phyloP scores from a whole-genome alignment of 2,888 invertebrate genomes.

The Abscondita cerata region DNA sequence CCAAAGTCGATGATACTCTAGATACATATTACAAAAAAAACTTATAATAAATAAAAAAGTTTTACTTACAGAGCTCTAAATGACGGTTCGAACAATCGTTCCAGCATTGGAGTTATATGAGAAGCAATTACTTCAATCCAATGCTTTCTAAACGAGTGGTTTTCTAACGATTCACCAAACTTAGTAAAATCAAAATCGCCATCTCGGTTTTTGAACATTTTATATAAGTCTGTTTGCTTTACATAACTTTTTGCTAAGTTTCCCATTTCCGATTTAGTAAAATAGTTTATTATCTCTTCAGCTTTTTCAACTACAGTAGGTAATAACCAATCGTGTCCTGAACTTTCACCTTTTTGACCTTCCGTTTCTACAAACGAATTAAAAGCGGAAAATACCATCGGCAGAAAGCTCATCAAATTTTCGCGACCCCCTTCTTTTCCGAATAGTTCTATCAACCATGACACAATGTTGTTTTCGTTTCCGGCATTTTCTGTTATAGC shows the following conservation, averaged over 20 bases:
- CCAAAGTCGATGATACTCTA: not conserved
- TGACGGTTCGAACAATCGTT: slow-evolving; percentile 77
- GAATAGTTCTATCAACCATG: slow-evolving; percentile 29
- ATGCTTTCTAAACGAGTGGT: slow-evolving; percentile 78
- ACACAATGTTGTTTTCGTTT: slow-evolving; percentile 24
- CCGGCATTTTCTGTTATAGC: slow-evolving; percentile 13
- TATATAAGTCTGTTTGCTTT: slow-evolving; percentile 73
- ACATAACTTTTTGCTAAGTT: slow-evolving; percentile 76
- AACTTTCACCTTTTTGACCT: slow-evolving; percentile 67
- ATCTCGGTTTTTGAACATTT: slow-evolving; percentile 71
- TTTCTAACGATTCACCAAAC: slow-evolving; percentile 80
- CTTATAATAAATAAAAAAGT: not conserved
- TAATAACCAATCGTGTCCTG: slow-evolving; percentile 74
- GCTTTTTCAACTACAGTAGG: slow-evolving; percentile 74
- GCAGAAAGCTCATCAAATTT: slow-evolving; percentile 63
- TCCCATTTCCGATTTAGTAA: slow-evolving; percentile 79
- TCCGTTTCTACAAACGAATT: slow-evolving; percentile 68
- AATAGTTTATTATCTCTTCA: slow-evolving; percentile 80
- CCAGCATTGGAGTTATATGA: slow-evolving; percentile 76
- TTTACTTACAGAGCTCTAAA: slow-evolving; percentile 72
- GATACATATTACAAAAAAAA: slow-evolving; percentile 67
- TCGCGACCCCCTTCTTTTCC: slow-evolving; percentile 19
- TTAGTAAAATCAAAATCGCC: slow-evolving; percentile 76
- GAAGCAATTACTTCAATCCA: slow-evolving; percentile 81
- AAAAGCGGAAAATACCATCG: slow-evolving; percentile 72